These are phyloP conservation scores for Eilema caniola DNA, from an alignment of 2,888 invertebrate genomes.

Conservation along the genomic window DNA sequence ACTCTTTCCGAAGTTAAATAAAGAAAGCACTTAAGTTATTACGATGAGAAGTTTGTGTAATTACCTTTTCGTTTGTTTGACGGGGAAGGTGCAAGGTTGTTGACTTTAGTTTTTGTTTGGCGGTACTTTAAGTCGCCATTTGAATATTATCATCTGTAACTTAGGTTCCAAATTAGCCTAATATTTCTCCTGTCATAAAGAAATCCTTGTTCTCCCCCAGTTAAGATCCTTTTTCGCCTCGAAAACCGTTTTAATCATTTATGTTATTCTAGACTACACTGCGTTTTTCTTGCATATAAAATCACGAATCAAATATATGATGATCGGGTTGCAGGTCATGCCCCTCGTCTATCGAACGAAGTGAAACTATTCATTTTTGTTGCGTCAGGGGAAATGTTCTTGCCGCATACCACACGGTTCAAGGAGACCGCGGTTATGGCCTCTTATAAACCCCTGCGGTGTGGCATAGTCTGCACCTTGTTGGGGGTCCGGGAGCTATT, in stretches of 20 bases:
- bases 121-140: neutral
- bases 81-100: slow-evolving; percentile 22
- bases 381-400: neutral
- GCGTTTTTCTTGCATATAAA: neutral
- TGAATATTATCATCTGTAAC: neutral
- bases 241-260: neutral
- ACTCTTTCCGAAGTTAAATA: slow-evolving; percentile 27
- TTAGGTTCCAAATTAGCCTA: neutral
- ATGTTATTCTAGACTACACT: neutral
- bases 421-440: neutral
- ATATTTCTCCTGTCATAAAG: no score
- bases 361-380: neutral
- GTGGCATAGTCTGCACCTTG: neutral
- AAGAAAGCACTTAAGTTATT: slow-evolving; percentile 34
- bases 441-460: neutral
- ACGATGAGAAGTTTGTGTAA: slow-evolving; percentile 25
- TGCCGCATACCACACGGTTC: neutral
- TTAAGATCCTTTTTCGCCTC: neutral
- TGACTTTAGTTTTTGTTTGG: slow-evolving; percentile 12
- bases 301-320: neutral
- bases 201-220: neutral
- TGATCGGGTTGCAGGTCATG: neutral
- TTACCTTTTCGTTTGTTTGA: slow-evolving; percentile 18
- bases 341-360: neutral
- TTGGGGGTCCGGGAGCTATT: neutral